Conservation (phyloP, 2,797 vertebrate species). For the Anolis apletophallus region DNA sequence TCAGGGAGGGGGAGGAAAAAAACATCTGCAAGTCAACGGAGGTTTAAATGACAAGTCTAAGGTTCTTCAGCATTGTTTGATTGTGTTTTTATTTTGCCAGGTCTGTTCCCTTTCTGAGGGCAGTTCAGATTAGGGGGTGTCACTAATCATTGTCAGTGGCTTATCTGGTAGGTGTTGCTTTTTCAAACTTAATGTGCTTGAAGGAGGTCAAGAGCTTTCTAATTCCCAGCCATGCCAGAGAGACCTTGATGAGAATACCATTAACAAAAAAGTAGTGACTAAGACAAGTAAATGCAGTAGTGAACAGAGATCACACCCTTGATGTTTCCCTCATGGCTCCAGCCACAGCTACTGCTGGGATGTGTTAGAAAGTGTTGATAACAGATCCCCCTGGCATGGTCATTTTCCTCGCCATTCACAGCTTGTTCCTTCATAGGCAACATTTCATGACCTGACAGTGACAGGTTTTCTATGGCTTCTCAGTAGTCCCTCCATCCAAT, state of each 20-base stretch:
- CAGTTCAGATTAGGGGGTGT: background rate
- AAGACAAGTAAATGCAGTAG: background rate
- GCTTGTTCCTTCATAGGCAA: slow-evolving; percentile 21
- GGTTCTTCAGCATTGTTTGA: too few relatives aligned
- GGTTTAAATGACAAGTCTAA: too few relatives aligned
- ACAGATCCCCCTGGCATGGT: background rate
- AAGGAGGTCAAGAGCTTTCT: slow-evolving; percentile 1
- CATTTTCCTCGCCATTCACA: slow-evolving; percentile 10
- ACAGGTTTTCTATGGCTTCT: background rate
- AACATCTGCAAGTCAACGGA: too few relatives aligned
- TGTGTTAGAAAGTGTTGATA: rapidly evolving
- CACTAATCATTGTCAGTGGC: background rate
- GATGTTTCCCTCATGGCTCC: rapidly evolving
- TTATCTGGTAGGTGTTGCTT: rapidly evolving
- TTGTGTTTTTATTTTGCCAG: background rate
- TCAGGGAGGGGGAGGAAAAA: too few relatives aligned
- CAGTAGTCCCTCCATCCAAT: slow-evolving; percentile 20
- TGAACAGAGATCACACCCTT: rapidly evolving
- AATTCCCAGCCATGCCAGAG: rapidly evolving
- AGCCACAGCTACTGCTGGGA: rapidly evolving
- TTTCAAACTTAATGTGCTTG: rapidly evolving
- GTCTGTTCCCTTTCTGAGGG: slow-evolving; percentile 10
- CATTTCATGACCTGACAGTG: slow-evolving; percentile 23
- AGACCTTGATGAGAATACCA: background rate
- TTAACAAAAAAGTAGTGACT: rapidly evolving